Base-by-base conservation (phyloP, 2,113 vertebrate species). In the Gymnorhina tibicen region DNA sequence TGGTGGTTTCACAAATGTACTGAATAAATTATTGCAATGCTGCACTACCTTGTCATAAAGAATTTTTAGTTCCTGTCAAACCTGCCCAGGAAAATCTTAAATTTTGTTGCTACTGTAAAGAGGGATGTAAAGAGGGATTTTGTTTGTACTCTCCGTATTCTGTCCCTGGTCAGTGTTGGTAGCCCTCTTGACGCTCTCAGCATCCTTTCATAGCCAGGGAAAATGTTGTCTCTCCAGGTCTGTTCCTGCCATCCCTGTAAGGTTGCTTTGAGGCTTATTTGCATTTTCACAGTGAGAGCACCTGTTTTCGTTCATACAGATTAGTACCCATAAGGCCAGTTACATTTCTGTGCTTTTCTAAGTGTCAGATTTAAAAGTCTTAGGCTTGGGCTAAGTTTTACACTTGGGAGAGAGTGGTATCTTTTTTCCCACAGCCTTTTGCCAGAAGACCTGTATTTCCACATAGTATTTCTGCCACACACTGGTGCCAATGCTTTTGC, bases 211-310 rank as follows among this genome's bases (percentile, higher is more conserved):
- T 27, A 53, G 50, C 3, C 20, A 62, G 10, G 16, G 35, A 41
- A 63, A 58, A 42, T 4, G 28, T 2, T 32, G 22, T 32, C 12
- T 75, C 6, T 49, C 16, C 42, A 18, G 11, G 32, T 88, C 39
- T 72, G 26, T 10, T 78, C 21, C 41, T 5, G 5, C 33, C 28
- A 0, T 52, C 30, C 47, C 15, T 10, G 1, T 52, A 18, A 56
- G 41, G 39, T 44, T 2, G 1, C n/a, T 30, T 79, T 79, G 72
- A 63, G 35, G 32, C 26, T 76, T 49, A 4, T n/a, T 67, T 53
- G 11, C 17, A 18, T 79, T 83, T 72, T 72, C 76, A 59, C 39
- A 33, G 9, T 53, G 39, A 50, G 22, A 73, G 3, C 13, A 10
- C 0, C 24, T 35, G 6, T 44, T 84, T 53, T 16, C 20, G 83